Evolutionary conservation across 2,888 invertebrate genomes (phyloP), one percentile per base, ranked within the genome.

Genomic region (Ormyrus rosae): DNA sequence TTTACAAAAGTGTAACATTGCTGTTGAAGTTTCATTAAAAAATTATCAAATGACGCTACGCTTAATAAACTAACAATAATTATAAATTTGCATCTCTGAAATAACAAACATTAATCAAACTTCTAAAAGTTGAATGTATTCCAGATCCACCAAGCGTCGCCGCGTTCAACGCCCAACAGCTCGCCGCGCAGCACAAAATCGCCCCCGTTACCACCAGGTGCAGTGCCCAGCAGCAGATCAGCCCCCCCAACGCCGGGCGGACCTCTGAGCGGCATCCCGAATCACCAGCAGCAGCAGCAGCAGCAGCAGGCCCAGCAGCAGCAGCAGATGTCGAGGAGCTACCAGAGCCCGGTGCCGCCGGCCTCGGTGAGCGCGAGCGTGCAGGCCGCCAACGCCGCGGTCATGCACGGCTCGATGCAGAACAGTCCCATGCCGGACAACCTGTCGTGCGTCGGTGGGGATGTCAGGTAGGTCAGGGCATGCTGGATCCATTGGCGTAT

Each of bases 171-270:
- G 2, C 96, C 96, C 2, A 96, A 96, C 90, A 96, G 96, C 71
- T 96, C 96, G 55, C 96, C 96, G 19, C 93, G 96, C 51, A 96
- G 96, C 84, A 96, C 96, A 53, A 96, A 96, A 90, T 96, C 96
- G 51, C 96, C 96, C 0, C 96, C 96, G 0, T 91, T 95, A 84
- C 93, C 94, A 46, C 94, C 94, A 0, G 94, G 94, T 7, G 91
- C 92, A 48, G 90, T 90, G 80, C 87, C 87, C 11, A 90, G 87
- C 73, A 90, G 91, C 69, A 89, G 92, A 83, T 92, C 92, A 19
- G 92, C 92, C n/a, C 92, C 92, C 2, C 91, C 92, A 48, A 92
- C 92, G 55, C 92, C 92, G 0, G 92, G 92, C 46, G 90, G 90
- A 55, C 87, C 90, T 0, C 82, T 90, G 8, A 87, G 88, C 5